Evolutionary conservation across 1,140 invertebrate species (phyloP).

Genomic region (Zaprionus taronus): DNA sequence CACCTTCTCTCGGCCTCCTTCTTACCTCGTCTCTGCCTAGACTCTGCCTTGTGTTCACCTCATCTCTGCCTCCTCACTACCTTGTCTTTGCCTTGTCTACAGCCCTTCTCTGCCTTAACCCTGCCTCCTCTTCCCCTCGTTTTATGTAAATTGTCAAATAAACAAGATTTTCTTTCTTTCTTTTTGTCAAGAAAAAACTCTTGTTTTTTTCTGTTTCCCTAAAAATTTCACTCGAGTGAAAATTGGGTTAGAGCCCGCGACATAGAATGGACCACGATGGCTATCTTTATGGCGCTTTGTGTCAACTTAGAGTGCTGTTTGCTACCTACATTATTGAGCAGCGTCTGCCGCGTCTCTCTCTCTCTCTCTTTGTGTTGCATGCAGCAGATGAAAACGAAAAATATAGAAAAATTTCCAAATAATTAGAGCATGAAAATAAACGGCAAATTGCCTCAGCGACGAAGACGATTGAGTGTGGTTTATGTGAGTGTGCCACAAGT

Average conservation of each 20-base stretch:
- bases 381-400: conserved; percentile 66
- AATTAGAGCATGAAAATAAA: conserved; percentile 83
- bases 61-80: no score
- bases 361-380: conserved; percentile 58
- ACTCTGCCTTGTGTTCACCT: no score
- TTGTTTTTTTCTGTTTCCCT: conserved; percentile 3
- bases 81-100: no score
- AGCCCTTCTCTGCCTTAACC: no score
- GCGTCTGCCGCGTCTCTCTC: not conserved
- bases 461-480: conserved; percentile 25
- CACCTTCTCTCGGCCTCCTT: no score
- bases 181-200: conserved; percentile 3
- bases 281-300: conserved; percentile 48
- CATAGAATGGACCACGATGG: conserved; percentile 33
- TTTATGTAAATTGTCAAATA: conserved; percentile 68
- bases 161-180: conserved; percentile 67
- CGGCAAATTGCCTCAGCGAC: conserved; percentile 58
- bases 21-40: no score
- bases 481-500: not conserved
- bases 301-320: conserved; percentile 14
- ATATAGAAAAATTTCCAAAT: conserved; percentile 72
- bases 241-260: conserved; percentile 63
- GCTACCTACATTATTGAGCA: conserved; percentile 27
- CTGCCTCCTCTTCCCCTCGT: no score
- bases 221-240: conserved; percentile 71